Evolutionary conservation across 2,888 invertebrate species (phyloP), one percentile per base, ranked within the genome.

Genomic region (Venustoraphidia nigricollis): DNA sequence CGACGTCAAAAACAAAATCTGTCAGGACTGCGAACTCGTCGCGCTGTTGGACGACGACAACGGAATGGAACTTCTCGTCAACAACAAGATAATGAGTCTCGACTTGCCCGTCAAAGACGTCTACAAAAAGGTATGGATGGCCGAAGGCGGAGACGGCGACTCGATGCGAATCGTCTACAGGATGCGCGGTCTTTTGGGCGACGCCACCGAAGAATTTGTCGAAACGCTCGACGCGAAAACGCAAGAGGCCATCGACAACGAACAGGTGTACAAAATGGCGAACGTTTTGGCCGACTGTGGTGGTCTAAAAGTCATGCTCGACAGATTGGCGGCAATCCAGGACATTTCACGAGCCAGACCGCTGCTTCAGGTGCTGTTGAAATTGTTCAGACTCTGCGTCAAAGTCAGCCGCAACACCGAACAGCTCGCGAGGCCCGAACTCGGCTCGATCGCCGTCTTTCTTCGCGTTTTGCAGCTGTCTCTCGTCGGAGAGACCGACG

Each of bases 131-230:
- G 84, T 89, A n/a, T 93, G 93, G 92, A 75, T 90, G 35, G 81
- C 85, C 4, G 90, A 90, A 57, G 86, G 89, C 14, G 87, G 89
- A 36, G 90, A 93, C 59, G 85, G 88, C 41, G 96, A 95, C 62
- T 89, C 95, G 0, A 97, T 98, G 97, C 77, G 94, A 10, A 88
- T 97, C 9, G 87, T 97, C 36, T 98, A 98, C 67, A 81, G 98
- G 43, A 97, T 98, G 96, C 76, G 97, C 50, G 97, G 97, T 0
- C 69, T 98, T 48, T 76, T 97, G 9, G 98, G 97, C 2, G 98
- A 98, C 67, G 98, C 97, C 1, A 97, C 97, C 0, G 98, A 98
- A 64, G 97, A 97, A 68, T 97, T 98, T 66, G 90, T 97, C 10
- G 95, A 97, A 70, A 89, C 90, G 1, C 72, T 97, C 36, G 89